These are phyloP conservation scores for Centruroides vittatus DNA, from an alignment of 1,140 invertebrate species.

Conservation along the genomic window DNA sequence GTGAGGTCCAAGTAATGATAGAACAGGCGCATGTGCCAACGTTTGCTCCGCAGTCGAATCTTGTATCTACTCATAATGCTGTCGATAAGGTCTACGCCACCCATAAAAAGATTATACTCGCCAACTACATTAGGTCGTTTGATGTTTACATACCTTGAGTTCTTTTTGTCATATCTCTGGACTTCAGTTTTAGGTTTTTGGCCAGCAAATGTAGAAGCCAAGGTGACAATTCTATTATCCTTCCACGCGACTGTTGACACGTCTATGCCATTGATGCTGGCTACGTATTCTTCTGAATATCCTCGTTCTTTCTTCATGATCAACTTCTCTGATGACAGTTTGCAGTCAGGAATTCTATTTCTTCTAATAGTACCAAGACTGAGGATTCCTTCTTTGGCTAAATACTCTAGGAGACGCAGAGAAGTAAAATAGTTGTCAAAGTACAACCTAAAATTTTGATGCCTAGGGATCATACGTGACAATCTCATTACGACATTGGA, in stretches of 20 bases:
- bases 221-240: neutral
- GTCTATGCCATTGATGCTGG: neutral
- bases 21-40: neutral
- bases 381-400: neutral
- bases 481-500: neutral
- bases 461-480: neutral
- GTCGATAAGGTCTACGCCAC: neutral
- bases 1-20: neutral
- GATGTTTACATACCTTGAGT: neutral
- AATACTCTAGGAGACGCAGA: neutral
- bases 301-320: neutral
- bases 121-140: neutral
- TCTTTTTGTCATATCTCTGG: neutral
- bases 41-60: neutral
- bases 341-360: neutral
- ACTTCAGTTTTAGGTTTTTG: neutral
- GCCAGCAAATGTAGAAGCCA: neutral
- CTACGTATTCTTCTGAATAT: neutral
- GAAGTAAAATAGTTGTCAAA: slow-evolving; percentile 2
- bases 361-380: neutral
- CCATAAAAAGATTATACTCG: neutral
- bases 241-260: neutral
- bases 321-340: neutral
- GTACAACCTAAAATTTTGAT: neutral
- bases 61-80: neutral